phyloP scores from a whole-genome alignment of 2,888 invertebrate species.

The Diaphora mendica region DNA sequence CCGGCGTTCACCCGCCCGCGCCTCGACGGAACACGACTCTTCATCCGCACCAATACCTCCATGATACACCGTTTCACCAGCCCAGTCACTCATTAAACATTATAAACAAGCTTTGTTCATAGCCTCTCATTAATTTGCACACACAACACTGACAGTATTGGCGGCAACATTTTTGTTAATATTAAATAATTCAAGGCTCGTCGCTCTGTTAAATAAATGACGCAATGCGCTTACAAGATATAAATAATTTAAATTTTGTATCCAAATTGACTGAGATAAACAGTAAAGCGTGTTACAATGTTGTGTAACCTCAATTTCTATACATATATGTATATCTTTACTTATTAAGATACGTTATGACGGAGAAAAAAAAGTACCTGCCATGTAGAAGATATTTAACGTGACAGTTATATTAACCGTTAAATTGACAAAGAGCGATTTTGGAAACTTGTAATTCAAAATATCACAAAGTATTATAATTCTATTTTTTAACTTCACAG shows the following conservation, averaged over 20 bases:
- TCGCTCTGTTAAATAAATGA: constrained; percentile 62
- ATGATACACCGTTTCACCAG: constrained; percentile 36
- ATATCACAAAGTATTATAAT: no score
- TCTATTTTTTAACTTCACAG: no score
- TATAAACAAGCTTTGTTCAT: constrained; percentile 19
- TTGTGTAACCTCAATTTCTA: constrained; percentile 23
- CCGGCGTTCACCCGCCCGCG: constrained; percentile 57
- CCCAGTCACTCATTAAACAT: constrained; percentile 36
- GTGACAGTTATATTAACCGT: background rate
- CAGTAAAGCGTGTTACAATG: constrained; percentile 27
- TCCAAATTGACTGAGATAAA: constrained; percentile 48
- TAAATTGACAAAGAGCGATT: background rate
- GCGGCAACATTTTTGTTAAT: constrained; percentile 35
- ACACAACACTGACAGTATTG: background rate
- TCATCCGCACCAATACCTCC: constrained; percentile 62
- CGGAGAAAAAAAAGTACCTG: background rate
- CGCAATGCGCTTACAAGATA: constrained; percentile 60
- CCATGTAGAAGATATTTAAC: background rate
- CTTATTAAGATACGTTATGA: background rate
- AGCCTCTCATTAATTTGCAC: background rate
- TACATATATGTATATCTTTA: background rate
- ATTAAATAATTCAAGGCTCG: constrained; percentile 57
- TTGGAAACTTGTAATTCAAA: background rate
- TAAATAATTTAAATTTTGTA: constrained; percentile 40
- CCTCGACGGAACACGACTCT: constrained; percentile 67